Base-by-base conservation (phyloP, 2,888 invertebrate species). In the Yponomeuta plumbellus region DNA sequence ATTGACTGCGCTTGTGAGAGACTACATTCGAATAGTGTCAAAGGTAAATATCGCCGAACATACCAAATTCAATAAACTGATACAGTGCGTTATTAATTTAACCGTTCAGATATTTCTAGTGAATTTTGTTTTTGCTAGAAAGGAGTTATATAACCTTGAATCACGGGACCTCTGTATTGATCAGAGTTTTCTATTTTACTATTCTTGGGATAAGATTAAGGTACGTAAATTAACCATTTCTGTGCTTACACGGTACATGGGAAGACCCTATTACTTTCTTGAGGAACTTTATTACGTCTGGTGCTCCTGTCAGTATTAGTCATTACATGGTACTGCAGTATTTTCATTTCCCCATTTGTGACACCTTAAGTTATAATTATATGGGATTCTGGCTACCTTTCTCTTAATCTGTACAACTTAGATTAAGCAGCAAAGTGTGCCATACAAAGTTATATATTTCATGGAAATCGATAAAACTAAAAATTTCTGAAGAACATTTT, bases 141-240 rank as follows among this genome's bases (percentile, higher is more conserved):
- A 81, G 80, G 78, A 84, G 87, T 91, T 91, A 91, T 84, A 89
- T 91, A 91, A 91, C 91, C 91, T 91, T 91, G 90, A 90, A 89
- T 90, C 90, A 89, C 90, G 88, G 83, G 89, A 88, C 84, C 82
- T 80, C 74, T 77, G 81, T 88, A 88, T 86, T 86, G 88, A 89
- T 89, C 80, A 83, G 73, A 57, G 20, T 22, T 63, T 63, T 44
- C 63, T 40, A 58, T 67, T 22, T 75, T 72, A 73, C 72, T 74
- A 77, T 76, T 75, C 67, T 73, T 72, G 64, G 75, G 68, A 73
- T 71, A 69, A 71, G 69, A 59, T 68, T 68, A 72, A 67, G 80
- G 80, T 82, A 80, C 70, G 80, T 79, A 70, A 11, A 58, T 21
- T 11, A 58, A n/a, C 21, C 2, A 0, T 58, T n/a, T 20, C 34